Percentiles rank a stretch among this genome's conserved stretches.
phyloP scores from a whole-genome alignment of 1,140 invertebrate genomes.

The Hypothenemus hampei region DNA sequence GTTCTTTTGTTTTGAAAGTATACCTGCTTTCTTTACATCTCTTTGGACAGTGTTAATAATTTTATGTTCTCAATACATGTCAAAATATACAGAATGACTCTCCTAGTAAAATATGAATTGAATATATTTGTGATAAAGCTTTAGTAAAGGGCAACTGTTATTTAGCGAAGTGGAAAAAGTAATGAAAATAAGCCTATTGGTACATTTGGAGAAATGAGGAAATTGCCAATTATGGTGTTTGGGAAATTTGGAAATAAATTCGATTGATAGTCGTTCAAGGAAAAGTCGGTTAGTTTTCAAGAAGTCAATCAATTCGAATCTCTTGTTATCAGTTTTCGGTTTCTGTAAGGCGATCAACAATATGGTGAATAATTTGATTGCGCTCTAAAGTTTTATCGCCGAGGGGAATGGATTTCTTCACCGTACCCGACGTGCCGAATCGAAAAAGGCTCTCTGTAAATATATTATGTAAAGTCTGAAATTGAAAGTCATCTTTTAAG shows the following conservation, averaged over 20 bases:
- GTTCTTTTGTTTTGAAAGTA: no score
- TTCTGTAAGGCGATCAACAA: conserved; percentile 36
- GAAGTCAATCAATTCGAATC: conserved; percentile 33
- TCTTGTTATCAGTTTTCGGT: conserved; percentile 35
- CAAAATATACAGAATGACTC: no score
- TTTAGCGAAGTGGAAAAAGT: neutral
- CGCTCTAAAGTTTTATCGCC: conserved; percentile 40
- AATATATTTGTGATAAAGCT: no score
- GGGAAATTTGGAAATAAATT: conserved; percentile 30
- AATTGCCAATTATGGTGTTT: conserved; percentile 29
- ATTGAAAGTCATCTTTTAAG: conserved; percentile 40
- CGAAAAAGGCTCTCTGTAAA: conserved; percentile 29
- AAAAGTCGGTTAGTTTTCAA: conserved; percentile 29
- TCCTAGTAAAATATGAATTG: no score
- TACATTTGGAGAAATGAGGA: conserved; percentile 12
- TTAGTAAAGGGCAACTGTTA: no score
- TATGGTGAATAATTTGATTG: conserved; percentile 42
- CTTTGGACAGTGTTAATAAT: no score
- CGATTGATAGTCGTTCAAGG: conserved; percentile 29
- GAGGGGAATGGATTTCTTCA: conserved; percentile 36
- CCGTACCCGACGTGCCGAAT: conserved; percentile 25
- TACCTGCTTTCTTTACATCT: no score
- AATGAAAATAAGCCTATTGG: conserved; percentile 1
- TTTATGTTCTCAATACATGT: no score
- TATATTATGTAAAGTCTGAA: conserved; percentile 42